Evolutionary conservation across 2,797 vertebrate genomes (phyloP).

Genomic region (Mus spretus): DNA sequence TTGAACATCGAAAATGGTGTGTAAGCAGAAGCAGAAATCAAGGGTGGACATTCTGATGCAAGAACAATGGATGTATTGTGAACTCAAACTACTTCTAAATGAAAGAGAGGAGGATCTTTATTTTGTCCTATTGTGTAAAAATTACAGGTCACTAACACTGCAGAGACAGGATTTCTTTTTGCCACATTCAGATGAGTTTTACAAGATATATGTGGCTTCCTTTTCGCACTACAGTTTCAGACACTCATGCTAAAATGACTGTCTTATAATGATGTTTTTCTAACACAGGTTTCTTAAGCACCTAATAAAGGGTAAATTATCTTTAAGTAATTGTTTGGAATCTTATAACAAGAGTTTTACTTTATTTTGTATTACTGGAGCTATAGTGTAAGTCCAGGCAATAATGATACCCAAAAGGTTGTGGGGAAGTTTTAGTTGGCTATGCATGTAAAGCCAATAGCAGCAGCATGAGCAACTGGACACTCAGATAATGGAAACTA

Average conservation of each 20-base stretch:
- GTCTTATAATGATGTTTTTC: background rate
- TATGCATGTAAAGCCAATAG: no score
- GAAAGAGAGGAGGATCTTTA: no score
- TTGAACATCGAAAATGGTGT: background rate
- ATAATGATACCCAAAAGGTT: background rate
- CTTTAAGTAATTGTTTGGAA: background rate
- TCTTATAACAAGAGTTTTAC: background rate
- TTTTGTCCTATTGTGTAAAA: no score
- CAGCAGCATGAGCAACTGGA: background rate
- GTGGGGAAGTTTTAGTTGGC: no score
- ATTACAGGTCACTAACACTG: no score
- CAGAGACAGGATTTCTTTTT: background rate
- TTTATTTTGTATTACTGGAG: background rate
- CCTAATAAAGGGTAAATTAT: slow-evolving; percentile 46
- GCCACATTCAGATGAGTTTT: background rate
- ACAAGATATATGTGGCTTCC: background rate
- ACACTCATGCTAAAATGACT: background rate
- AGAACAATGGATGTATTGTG: no score
- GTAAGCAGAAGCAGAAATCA: background rate
- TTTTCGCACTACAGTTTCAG: background rate
- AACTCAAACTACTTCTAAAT: no score
- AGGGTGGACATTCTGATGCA: no score
- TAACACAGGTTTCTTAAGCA: background rate
- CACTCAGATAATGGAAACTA: background rate
- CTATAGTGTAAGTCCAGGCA: background rate